Evolutionary conservation across 2,888 invertebrate species (phyloP), one percentile per base, ranked within the genome.

Genomic region (Camptogramma bilineatum): DNA sequence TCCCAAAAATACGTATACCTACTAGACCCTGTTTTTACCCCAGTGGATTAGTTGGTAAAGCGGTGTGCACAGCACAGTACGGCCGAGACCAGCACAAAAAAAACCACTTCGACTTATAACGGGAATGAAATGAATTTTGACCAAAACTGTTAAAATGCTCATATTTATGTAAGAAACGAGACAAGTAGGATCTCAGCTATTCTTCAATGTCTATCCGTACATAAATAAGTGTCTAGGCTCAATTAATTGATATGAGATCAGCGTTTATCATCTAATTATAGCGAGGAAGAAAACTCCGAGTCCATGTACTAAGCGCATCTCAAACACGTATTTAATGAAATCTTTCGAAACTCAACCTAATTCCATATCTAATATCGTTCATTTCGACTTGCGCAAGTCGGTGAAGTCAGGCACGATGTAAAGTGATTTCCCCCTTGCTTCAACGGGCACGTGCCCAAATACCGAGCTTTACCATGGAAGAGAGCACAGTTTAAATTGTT

Each of bases 351-450:
- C 44, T 55, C 56, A 60, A 51, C 51, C 56, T 63, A 48, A 67
- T 59, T 52, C 59, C 42, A 46, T 39, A 59, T 39, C 46, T 18
- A 52, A 59, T 55, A 59, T 50, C 39, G 61, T 54, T 46, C 42
- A 5, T 54, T 58, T 64, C 42, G 53, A 52, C 51, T 19, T 56
- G 31, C 48, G 61, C 57, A 63, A 57, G 53, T 52, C 21, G 59
- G 17, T 50, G 34, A 57, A 66, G 60, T 44, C 39, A 66, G 52
- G 42, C 47, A 47, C 48, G 57, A 56, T 51, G 44, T 68, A 71
- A 66, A 68, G 64, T 55, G 69, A 69, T 69, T 66, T 69, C 52
- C 48, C 46, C 56, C 60, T 52, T 59, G 67, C 69, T 64, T 62
- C 62, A 66, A 60, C 57, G 71, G 53, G 59, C 69, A 54, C 52